Conservation (phyloP, 2,797 vertebrate species). For the Liasis olivaceus region DNA sequence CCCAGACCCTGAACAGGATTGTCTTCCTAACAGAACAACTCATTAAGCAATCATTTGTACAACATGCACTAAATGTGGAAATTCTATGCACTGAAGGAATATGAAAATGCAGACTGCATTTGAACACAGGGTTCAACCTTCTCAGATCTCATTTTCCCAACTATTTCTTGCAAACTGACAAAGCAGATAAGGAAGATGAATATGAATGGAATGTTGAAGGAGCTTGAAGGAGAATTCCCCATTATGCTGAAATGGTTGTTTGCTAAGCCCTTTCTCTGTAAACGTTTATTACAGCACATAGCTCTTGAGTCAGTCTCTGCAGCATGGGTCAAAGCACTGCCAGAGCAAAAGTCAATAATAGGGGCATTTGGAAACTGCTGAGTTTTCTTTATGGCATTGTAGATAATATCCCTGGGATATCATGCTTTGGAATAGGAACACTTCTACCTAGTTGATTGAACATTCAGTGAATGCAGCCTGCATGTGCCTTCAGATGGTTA, state of each 20-base stretch:
- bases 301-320: not conserved
- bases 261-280: not conserved
- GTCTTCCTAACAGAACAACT: not conserved
- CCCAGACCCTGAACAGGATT: not conserved
- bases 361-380: not conserved
- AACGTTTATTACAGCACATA: not conserved
- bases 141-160: not conserved
- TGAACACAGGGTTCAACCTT: not conserved
- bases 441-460: not conserved
- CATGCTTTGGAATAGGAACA: not conserved
- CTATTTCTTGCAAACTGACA: not conserved
- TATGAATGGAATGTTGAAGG: conserved; percentile 13
- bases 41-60: not conserved
- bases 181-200: conserved; percentile 10
- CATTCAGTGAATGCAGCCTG: not conserved
- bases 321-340: not conserved
- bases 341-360: not conserved
- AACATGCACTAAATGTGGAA: not conserved
- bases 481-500: not conserved
- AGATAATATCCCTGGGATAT: not conserved
- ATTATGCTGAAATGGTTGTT: not conserved
- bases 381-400: not conserved
- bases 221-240: not conserved
- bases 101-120: not conserved
- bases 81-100: not conserved